These are phyloP conservation scores for Tinamus guttatus DNA, from an alignment of 2,113 vertebrate genomes.

Conservation along the genomic window DNA sequence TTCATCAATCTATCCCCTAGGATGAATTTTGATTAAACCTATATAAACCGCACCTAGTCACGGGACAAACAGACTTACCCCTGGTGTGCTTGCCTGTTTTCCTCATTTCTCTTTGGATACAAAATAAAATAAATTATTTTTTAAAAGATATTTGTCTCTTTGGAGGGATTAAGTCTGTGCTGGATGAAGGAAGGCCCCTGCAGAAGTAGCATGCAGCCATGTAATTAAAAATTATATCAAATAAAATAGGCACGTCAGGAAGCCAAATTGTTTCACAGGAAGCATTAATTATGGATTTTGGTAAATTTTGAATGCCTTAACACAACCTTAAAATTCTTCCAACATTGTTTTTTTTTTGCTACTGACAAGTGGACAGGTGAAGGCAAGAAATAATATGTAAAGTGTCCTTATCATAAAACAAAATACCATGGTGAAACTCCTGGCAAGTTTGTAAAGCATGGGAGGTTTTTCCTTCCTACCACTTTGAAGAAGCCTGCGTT, in stretches of 20 bases:
- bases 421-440: background rate
- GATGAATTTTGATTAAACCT: background rate
- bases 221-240: background rate
- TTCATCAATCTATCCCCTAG: background rate
- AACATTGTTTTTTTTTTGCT: background rate
- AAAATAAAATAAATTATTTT: background rate
- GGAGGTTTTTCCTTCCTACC: background rate
- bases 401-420: background rate
- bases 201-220: background rate
- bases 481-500: background rate
- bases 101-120: background rate
- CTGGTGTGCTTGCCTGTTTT: background rate
- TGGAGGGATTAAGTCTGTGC: background rate
- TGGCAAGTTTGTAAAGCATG: background rate
- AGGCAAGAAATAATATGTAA: background rate
- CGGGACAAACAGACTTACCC: background rate
- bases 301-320: background rate
- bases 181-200: background rate
- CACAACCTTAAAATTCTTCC: background rate
- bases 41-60: background rate
- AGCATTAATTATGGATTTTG: background rate
- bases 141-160: background rate
- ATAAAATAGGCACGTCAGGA: background rate
- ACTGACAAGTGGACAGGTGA: background rate
- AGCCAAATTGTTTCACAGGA: background rate